These are phyloP conservation scores for Brachymystax lenok DNA, from an alignment of 2,797 vertebrate genomes.

Conservation along the genomic window DNA sequence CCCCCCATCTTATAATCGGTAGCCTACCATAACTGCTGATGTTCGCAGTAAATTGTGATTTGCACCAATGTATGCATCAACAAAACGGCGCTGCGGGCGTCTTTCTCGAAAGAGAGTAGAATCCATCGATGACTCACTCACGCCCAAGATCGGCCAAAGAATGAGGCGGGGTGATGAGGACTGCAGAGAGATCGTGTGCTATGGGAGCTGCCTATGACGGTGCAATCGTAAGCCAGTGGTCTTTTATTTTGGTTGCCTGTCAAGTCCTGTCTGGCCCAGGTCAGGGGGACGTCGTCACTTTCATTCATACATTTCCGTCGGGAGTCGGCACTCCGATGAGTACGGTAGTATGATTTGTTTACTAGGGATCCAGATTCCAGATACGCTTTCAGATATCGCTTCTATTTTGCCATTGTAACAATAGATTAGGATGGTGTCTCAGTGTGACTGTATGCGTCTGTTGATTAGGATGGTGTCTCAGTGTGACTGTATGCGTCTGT, in stretches of 20 bases:
- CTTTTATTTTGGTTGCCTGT: slow-evolving; percentile 66
- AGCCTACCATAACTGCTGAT: slow-evolving; percentile 4
- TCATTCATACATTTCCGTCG: slow-evolving; percentile 65
- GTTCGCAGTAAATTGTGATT: slow-evolving; percentile 22
- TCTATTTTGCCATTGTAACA: too few relatives aligned
- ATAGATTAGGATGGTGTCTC: background rate
- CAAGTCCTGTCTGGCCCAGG: slow-evolving; percentile 47
- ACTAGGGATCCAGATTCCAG: slow-evolving; percentile 20
- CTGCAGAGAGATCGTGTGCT: slow-evolving; percentile 49
- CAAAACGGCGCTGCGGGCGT: slow-evolving; percentile 18
- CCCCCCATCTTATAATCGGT: background rate
- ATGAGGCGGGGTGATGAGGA: slow-evolving; percentile 57
- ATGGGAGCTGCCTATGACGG: background rate
- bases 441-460: background rate
- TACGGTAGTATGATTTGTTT: background rate
- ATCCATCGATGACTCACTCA: slow-evolving; percentile 69
- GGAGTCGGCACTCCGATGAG: background rate
- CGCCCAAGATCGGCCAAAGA: slow-evolving; percentile 57
- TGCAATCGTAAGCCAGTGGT: slow-evolving; percentile 32
- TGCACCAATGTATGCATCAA: slow-evolving; percentile 54
- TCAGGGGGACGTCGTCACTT: slow-evolving; percentile 36
- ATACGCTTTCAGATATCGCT: background rate
- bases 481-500: background rate
- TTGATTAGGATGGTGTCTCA: background rate
- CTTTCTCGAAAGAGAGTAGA: slow-evolving; percentile 39